phyloP scores from a whole-genome alignment of 2,888 invertebrate genomes.

The Margaritifera margaritifera region DNA sequence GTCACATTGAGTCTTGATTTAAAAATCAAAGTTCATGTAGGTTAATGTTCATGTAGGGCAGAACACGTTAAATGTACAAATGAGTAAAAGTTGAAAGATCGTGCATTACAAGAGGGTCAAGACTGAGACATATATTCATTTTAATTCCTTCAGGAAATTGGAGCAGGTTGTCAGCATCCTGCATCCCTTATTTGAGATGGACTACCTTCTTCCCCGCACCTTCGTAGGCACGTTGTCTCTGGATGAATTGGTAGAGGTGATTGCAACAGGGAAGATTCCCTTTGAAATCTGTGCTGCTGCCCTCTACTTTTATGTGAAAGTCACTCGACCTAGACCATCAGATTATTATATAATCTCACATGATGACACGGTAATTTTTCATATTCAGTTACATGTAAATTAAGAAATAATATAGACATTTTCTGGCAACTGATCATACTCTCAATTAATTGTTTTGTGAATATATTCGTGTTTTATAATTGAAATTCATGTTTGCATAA shows the following conservation, averaged over 20 bases:
- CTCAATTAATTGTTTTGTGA: no score
- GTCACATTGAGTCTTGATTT: no score
- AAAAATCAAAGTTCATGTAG: no score
- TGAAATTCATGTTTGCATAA: no score
- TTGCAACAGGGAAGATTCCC: conserved; percentile 14
- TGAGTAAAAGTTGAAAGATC: no score
- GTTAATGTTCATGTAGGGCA: no score
- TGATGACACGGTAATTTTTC: conserved; percentile 5
- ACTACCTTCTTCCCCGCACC: conserved; percentile 37
- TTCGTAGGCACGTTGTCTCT: conserved; percentile 21
- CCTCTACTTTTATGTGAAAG: conserved; percentile 15
- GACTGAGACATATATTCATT: background rate
- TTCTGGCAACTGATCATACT: no score
- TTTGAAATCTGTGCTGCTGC: conserved; percentile 27
- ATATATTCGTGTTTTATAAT: no score
- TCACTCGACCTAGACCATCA: background rate
- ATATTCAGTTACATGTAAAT: no score
- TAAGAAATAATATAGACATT: no score
- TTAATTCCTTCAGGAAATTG: conserved; percentile 13
- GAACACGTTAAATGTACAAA: no score
- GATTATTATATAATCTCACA: background rate
- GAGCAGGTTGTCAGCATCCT: conserved; percentile 14
- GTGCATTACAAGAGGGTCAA: no score
- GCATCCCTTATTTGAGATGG: conserved; percentile 27
- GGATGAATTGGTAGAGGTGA: conserved; percentile 8